These are phyloP conservation scores for Lethenteron camtschaticum DNA, from an alignment of 2,113 vertebrate genomes.

Conservation along the genomic window DNA sequence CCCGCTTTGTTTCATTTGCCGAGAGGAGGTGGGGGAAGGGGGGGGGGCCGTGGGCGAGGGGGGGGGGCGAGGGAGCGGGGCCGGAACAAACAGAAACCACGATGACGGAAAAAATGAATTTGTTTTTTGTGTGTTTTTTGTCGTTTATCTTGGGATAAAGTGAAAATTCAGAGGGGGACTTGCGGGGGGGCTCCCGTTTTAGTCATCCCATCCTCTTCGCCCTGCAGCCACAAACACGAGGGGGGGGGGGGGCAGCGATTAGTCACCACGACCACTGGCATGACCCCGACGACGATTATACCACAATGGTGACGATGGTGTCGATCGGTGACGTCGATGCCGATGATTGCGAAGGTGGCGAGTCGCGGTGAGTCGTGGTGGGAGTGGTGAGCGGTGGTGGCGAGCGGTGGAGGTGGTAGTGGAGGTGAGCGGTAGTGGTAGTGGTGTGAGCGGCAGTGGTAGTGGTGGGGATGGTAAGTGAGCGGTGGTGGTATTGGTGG, in stretches of 20 bases:
- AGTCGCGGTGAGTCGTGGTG: neutral
- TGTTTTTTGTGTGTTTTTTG: too few relatives aligned
- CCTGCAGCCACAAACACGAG: neutral
- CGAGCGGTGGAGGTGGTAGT: neutral
- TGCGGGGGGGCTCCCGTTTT: neutral
- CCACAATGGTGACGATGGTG: neutral
- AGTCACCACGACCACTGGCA: neutral
- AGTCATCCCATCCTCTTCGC: constrained; percentile 1
- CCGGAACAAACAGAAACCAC: neutral
- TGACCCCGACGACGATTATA: neutral
- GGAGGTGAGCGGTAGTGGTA: too few relatives aligned
- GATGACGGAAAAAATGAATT: neutral
- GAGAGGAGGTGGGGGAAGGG: neutral
- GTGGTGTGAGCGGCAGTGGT: neutral
- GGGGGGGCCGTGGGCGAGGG: neutral
- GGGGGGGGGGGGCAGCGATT: neutral
- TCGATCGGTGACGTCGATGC: neutral
- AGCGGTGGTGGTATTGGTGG: constrained; percentile 13
- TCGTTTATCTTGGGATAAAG: too few relatives aligned
- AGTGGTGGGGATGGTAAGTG: neutral
- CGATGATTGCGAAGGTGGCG: neutral
- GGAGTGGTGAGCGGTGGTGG: neutral
- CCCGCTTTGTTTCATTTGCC: too few relatives aligned
- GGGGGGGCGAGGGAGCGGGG: neutral
- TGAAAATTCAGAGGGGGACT: too few relatives aligned